Evolutionary conservation across 2,113 vertebrate species (phyloP), one percentile per base, ranked within the genome.

Genomic region (Chauna torquata): DNA sequence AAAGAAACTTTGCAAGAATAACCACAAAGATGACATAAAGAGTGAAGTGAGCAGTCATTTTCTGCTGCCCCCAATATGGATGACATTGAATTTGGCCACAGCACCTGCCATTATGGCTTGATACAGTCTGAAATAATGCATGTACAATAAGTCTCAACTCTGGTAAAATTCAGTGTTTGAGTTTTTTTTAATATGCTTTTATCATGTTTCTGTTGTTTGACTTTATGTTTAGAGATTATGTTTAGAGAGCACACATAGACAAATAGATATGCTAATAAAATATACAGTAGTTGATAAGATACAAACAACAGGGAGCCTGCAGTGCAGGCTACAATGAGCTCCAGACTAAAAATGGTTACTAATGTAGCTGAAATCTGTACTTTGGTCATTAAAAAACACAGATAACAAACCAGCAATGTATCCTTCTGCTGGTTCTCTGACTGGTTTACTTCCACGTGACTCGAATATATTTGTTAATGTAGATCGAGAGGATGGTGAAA

Each of bases 1-100:
- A 79, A 79, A 92, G 68, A 95, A 94, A 82, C 16, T 11, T 36
- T 3, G 30, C 78, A 95, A 76, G 92, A 95, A 92, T 34, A 92
- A 85, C 70, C n/a, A 59, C 11, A 54, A 86, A 88, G 45, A 74
- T 69, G 65, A 54, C 9, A 75, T 16, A 45, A 86, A 74, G 55
- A 70, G 91, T 65, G 30, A 83, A 92, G 45, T 11, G 34, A 72
- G 34, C 59, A 70, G 85, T 62, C 38, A 64, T 92, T 69, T 80
- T 62, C n/a, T 77, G 59, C 57, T 74, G 47, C 17, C 66, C 30
- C 42, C 32, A 23, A 4, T 16, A 83, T 57, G 32, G 25, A 5
- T 6, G 8, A 25, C 0, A 7, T 8, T 32, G 32, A 93, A 91
- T 82, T 92, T 91, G 90, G n/a, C 47, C 44, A 57, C 40, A 93